These are phyloP conservation scores for Drosophila pseudoobscura DNA, from an alignment of 1,140 invertebrate species.

Conservation along the genomic window DNA sequence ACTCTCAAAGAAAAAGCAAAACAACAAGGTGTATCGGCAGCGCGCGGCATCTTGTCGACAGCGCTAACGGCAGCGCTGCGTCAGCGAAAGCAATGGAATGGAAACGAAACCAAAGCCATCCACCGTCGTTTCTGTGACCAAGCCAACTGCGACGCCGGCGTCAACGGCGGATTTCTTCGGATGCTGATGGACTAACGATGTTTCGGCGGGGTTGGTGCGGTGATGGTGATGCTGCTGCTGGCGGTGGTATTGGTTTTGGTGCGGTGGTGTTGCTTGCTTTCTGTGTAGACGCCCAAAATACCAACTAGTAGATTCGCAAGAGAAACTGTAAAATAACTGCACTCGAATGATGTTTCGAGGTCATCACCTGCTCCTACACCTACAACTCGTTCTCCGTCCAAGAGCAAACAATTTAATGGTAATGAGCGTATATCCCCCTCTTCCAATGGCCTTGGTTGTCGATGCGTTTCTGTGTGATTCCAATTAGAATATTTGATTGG, in stretches of 20 bases:
- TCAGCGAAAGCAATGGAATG: too few species aligned
- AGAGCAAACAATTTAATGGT: constrained; percentile 8
- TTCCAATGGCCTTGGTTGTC: too few species aligned
- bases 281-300: constrained; percentile 30
- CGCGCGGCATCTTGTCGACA: background rate
- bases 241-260: constrained; percentile 18
- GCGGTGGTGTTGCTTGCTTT: constrained; percentile 12
- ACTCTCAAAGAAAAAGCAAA: constrained; percentile 13
- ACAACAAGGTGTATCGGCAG: constrained; percentile 4
- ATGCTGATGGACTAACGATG: constrained; percentile 45
- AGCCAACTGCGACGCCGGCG: constrained; percentile 3
- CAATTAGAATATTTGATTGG: too few species aligned
- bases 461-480: too few species aligned
- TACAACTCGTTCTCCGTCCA: constrained; percentile 20
- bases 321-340: constrained; percentile 23
- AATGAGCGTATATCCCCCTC: background rate
- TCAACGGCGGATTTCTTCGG: constrained; percentile 27
- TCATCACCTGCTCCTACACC: constrained; percentile 20
- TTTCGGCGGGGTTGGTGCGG: constrained; percentile 19
- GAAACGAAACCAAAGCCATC: background rate
- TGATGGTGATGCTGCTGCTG: constrained; percentile 8
- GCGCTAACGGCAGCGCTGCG: constrained; percentile 6
- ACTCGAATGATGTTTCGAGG: constrained; percentile 4
- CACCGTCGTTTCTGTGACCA: background rate
- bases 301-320: constrained; percentile 14